These are phyloP conservation scores for Cyanoderma ruficeps DNA, from an alignment of 2,113 vertebrate genomes.

Conservation along the genomic window DNA sequence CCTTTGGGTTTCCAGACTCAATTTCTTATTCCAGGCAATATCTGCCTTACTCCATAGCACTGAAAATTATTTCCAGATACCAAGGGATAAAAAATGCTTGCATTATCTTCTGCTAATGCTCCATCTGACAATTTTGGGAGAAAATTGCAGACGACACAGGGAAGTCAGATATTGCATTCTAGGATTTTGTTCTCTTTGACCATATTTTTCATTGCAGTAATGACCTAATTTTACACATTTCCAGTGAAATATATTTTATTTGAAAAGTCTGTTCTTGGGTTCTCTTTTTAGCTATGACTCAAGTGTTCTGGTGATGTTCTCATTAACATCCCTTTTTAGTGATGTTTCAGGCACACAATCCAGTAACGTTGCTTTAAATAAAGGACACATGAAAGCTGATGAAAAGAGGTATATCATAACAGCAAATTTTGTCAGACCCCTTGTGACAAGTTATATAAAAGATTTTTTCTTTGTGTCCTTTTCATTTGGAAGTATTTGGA, in stretches of 20 bases:
- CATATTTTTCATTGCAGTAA: not conserved
- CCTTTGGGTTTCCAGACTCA: not conserved
- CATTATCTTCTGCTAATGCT: not conserved
- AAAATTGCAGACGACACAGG: not conserved
- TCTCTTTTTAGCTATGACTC: conserved; percentile 56
- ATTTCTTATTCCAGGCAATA: not conserved
- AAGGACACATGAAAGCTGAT: conserved; percentile 11
- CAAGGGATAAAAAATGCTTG: not conserved
- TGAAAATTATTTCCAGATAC: not conserved
- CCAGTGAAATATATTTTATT: conserved; percentile 36
- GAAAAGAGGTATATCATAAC: not conserved
- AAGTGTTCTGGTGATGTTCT: conserved; percentile 49
- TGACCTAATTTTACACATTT: not conserved
- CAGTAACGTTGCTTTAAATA: conserved; percentile 13
- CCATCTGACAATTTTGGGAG: accelerated
- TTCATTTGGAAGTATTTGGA: not conserved
- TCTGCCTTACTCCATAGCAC: not conserved
- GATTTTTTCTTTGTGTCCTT: not conserved
- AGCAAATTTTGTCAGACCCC: not conserved
- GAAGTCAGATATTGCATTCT: not conserved
- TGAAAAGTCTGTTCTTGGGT: conserved; percentile 5
- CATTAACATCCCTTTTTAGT: conserved; percentile 30
- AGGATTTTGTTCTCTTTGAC: not conserved
- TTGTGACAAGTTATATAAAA: not conserved
- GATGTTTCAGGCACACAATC: not conserved